These are phyloP conservation scores for Siniperca knerii DNA, from an alignment of 2,113 vertebrate genomes.

Conservation along the genomic window DNA sequence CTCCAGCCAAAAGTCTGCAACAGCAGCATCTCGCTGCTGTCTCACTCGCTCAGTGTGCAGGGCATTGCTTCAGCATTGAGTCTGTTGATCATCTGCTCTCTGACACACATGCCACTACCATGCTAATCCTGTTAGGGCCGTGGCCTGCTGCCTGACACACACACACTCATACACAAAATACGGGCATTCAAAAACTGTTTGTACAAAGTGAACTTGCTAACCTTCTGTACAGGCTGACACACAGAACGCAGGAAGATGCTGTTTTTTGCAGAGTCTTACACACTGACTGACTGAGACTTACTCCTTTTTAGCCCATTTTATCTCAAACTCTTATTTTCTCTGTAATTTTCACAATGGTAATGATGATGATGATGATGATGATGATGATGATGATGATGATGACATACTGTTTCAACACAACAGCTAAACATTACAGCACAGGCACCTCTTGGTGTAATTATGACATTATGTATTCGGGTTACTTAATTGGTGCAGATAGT, in stretches of 20 bases:
- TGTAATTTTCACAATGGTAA: not conserved
- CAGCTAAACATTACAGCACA: too few species aligned
- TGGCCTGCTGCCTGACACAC: conserved; percentile 27
- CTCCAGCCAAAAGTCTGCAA: not conserved
- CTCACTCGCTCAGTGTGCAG: not conserved
- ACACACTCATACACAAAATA: conserved; percentile 22
- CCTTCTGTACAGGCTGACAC: conserved; percentile 4
- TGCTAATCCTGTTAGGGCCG: conserved; percentile 69
- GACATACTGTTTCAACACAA: not conserved
- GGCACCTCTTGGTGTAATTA: too few species aligned
- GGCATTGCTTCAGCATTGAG: not conserved
- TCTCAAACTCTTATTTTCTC: not conserved
- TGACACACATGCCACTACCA: conserved; percentile 51
- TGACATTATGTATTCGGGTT: too few species aligned
- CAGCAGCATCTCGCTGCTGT: not conserved
- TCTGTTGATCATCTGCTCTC: conserved; percentile 37
- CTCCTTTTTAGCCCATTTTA: not conserved
- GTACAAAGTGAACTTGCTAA: conserved; percentile 3
- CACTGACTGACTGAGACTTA: not conserved
- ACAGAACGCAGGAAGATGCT: not conserved
- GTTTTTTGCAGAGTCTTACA: not conserved
- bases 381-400: not conserved
- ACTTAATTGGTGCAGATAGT: too few species aligned
- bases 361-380: not conserved
- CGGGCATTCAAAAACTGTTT: not conserved